Evolutionary conservation across 2,888 invertebrate genomes (phyloP).

Genomic region (Habroteleia sp.): DNA sequence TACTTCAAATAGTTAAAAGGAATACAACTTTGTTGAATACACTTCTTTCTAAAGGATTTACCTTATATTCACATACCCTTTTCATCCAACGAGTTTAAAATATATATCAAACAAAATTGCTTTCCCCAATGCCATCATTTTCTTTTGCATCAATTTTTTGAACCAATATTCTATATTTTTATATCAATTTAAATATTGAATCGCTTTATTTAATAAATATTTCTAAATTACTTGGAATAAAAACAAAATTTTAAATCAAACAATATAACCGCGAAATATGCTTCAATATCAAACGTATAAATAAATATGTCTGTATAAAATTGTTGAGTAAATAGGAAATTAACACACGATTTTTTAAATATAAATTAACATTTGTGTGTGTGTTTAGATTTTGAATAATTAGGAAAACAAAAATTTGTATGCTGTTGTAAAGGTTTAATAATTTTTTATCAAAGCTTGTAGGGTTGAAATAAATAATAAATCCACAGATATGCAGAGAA

Average conservation of each 20-base stretch:
- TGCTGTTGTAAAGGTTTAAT: too few species aligned
- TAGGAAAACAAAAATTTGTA: too few species aligned
- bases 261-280: too few species aligned
- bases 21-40: conserved; percentile 11
- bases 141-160: conserved; percentile 22
- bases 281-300: too few species aligned
- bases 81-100: conserved; percentile 23
- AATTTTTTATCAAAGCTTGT: too few species aligned
- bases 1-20: conserved; percentile 14
- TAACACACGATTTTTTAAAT: too few species aligned
- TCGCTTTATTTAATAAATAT: background rate
- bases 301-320: too few species aligned
- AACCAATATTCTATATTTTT: conserved; percentile 24
- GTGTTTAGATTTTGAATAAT: too few species aligned
- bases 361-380: too few species aligned
- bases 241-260: background rate
- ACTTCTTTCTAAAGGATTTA: conserved; percentile 12
- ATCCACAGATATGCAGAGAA: too few species aligned
- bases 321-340: too few species aligned
- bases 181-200: conserved; percentile 8
- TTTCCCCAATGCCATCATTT: conserved; percentile 13
- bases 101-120: conserved; percentile 40
- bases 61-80: conserved; percentile 13
- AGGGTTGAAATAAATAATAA: too few species aligned
- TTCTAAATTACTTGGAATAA: background rate